Evolutionary conservation across 2,797 vertebrate genomes (phyloP).

Genomic region (Pteropus rufus): DNA sequence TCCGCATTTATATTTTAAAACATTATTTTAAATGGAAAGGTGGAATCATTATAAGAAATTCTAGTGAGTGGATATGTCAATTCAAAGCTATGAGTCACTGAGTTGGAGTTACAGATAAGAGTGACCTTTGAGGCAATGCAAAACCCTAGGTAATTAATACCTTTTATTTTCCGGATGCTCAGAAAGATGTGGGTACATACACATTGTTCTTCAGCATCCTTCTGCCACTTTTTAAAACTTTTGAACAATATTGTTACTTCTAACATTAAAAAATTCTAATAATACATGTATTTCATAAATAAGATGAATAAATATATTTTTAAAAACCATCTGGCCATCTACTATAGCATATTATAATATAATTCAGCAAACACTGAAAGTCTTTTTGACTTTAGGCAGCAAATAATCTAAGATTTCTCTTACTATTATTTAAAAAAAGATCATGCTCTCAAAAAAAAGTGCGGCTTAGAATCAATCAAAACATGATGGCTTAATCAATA

Average conservation of each 20-base stretch:
- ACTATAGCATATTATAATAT: neutral
- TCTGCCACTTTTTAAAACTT: neutral
- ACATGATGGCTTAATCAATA: neutral
- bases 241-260: neutral
- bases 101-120: neutral
- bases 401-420: neutral
- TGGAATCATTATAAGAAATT: conserved; percentile 11
- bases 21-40: neutral
- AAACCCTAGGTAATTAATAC: neutral
- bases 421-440: conserved; percentile 23
- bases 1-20: neutral
- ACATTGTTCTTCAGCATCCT: neutral
- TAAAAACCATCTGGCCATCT: neutral
- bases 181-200: neutral
- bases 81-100: neutral
- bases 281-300: neutral
- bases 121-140: neutral
- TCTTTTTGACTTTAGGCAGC: neutral
- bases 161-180: neutral
- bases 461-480: conserved; percentile 25
- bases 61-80: neutral
- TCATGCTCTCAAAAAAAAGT: neutral
- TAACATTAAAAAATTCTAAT: neutral
- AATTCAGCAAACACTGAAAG: neutral
- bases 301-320: neutral